These are phyloP conservation scores for Panulirus ornatus DNA, from an alignment of 1,140 invertebrate genomes.

Conservation along the genomic window DNA sequence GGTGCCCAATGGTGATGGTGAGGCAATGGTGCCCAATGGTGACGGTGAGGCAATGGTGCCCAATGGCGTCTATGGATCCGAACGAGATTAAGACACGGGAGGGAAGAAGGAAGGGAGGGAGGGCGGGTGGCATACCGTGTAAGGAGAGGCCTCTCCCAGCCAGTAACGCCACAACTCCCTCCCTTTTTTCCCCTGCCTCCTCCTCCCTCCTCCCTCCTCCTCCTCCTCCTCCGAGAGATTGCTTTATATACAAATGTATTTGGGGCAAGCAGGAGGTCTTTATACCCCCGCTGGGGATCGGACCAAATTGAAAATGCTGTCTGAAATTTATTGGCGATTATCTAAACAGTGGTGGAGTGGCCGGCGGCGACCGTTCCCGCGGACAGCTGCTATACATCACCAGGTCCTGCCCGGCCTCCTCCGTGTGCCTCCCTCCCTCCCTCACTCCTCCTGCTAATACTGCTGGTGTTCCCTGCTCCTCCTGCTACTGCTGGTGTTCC, in stretches of 20 bases:
- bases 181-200: neutral
- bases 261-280: slow-evolving; percentile 41
- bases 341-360: slow-evolving; percentile 60
- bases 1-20: too few species aligned
- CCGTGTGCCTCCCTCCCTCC: neutral
- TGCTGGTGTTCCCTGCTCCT: neutral
- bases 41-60: too few species aligned
- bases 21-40: too few species aligned
- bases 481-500: neutral
- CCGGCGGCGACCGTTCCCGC: slow-evolving; percentile 29
- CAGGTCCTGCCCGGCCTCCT: too few species aligned
- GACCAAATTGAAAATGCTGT: slow-evolving; percentile 67
- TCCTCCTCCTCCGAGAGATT: neutral
- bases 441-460: neutral
- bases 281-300: slow-evolving; percentile 47
- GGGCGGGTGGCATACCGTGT: too few species aligned
- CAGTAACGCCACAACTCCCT: neutral
- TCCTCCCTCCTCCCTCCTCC: neutral
- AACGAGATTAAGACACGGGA: too few species aligned
- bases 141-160: neutral
- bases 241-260: slow-evolving; percentile 24
- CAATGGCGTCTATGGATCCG: too few species aligned
- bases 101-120: too few species aligned
- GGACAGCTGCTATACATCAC: slow-evolving; percentile 51
- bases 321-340: slow-evolving; percentile 69